These are phyloP conservation scores for Pterocles orientalis DNA, from an alignment of 2,113 vertebrate species.

Conservation along the genomic window DNA sequence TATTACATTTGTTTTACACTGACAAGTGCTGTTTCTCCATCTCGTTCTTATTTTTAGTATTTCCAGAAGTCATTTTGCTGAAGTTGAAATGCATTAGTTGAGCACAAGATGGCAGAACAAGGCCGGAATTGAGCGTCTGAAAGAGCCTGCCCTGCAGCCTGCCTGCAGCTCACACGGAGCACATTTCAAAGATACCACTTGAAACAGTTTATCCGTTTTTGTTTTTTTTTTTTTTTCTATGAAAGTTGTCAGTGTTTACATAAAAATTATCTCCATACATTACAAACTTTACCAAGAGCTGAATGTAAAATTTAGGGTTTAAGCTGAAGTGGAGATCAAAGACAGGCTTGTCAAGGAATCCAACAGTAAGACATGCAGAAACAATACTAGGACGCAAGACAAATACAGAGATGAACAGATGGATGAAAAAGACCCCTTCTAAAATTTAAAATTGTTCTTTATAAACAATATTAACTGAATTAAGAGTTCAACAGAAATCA, in stretches of 20 bases:
- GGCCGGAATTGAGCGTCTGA: background rate
- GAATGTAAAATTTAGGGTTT: background rate
- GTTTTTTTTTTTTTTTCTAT: background rate
- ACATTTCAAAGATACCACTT: background rate
- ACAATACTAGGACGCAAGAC: background rate
- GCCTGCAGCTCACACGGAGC: rapidly evolving
- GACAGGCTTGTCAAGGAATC: background rate
- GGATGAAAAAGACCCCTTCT: background rate
- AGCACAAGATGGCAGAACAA: conserved; percentile 76
- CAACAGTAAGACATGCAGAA: background rate
- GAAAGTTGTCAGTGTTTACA: background rate
- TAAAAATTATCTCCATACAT: background rate
- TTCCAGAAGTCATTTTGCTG: background rate
- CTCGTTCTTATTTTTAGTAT: background rate
- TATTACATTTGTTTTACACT: background rate
- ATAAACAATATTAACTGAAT: background rate
- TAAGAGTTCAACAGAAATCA: background rate
- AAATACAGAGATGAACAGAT: background rate
- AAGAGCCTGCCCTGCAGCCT: rapidly evolving
- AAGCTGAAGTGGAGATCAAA: background rate
- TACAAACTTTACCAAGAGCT: background rate
- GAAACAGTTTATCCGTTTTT: background rate
- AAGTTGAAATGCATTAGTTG: background rate
- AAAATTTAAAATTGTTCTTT: background rate
- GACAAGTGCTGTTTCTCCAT: background rate